Percentiles rank a stretch among this genome's conserved stretches.
Evolutionary conservation across 2,888 invertebrate genomes (phyloP).

Genomic region (Pollenia griseotomentosa): DNA sequence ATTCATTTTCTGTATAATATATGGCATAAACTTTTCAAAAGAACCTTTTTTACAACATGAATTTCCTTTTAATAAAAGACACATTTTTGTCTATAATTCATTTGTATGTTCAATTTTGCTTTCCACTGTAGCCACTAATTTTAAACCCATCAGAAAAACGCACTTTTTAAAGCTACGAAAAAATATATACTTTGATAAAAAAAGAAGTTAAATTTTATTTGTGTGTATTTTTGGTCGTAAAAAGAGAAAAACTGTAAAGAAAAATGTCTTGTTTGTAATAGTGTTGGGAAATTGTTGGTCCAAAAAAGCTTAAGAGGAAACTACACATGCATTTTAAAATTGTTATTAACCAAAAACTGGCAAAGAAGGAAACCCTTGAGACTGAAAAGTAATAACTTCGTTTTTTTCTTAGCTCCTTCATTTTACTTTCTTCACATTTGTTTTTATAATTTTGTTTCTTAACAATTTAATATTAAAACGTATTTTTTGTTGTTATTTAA

Average conservation of each 20-base stretch:
- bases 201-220: conserved; percentile 65
- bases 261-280: conserved; percentile 36
- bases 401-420: conserved; percentile 38
- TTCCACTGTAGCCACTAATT: not conserved
- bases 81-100: too few species aligned
- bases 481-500: not conserved
- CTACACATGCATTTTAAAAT: conserved; percentile 62
- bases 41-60: too few species aligned
- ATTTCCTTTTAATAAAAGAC: too few species aligned
- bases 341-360: conserved; percentile 14
- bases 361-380: conserved; percentile 62
- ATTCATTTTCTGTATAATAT: too few species aligned
- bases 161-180: conserved; percentile 5
- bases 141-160: not conserved
- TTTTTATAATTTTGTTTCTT: conserved; percentile 18
- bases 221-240: conserved; percentile 46
- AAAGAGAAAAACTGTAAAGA: conserved; percentile 48
- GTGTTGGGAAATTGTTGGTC: not conserved
- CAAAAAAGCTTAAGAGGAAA: conserved; percentile 6
- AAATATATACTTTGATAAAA: not conserved
- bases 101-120: not conserved
- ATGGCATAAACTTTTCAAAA: not conserved
- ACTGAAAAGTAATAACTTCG: conserved; percentile 68
- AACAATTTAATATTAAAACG: conserved; percentile 1
- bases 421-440: conserved; percentile 16